Evolutionary conservation across 2,113 vertebrate species (phyloP).

Genomic region (Eubucco bourcierii): DNA sequence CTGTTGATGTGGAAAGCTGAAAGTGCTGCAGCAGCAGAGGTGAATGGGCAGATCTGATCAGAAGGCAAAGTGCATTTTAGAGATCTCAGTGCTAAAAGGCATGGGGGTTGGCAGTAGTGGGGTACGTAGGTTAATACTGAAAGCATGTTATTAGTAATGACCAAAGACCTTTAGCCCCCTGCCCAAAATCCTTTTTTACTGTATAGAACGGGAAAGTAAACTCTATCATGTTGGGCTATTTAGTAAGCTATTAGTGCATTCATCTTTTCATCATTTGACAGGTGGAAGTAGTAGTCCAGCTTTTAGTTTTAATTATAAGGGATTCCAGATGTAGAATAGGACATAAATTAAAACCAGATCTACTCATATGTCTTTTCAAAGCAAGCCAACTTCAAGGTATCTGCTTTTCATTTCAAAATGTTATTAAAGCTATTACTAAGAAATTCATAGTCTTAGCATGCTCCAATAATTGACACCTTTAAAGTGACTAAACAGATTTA

Average conservation of each 20-base stretch:
- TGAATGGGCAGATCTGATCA: background rate
- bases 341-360: slow-evolving; percentile 98
- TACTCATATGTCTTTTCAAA: slow-evolving; percentile 97
- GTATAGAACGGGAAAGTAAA: slow-evolving; percentile 74
- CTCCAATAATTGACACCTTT: slow-evolving; percentile 99
- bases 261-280: slow-evolving; percentile 99
- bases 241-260: slow-evolving; percentile 97
- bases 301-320: slow-evolving; percentile 99
- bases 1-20: background rate
- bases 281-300: slow-evolving; percentile 98
- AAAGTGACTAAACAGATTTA: slow-evolving; percentile 99
- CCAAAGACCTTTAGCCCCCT: slow-evolving; percentile 79
- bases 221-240: slow-evolving; percentile 80
- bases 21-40: background rate
- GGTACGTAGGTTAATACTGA: slow-evolving; percentile 73
- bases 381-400: slow-evolving; percentile 93
- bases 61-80: background rate
- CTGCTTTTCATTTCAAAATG: slow-evolving; percentile 99
- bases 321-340: slow-evolving; percentile 98
- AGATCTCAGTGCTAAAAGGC: background rate
- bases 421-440: slow-evolving; percentile 99
- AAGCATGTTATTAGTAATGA: slow-evolving; percentile 76
- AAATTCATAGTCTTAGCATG: slow-evolving; percentile 91
- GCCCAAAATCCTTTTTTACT: slow-evolving; percentile 77
- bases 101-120: slow-evolving; percentile 25